Conservation (phyloP, 1,140 invertebrate species). For the Heliconius hermathena region DNA sequence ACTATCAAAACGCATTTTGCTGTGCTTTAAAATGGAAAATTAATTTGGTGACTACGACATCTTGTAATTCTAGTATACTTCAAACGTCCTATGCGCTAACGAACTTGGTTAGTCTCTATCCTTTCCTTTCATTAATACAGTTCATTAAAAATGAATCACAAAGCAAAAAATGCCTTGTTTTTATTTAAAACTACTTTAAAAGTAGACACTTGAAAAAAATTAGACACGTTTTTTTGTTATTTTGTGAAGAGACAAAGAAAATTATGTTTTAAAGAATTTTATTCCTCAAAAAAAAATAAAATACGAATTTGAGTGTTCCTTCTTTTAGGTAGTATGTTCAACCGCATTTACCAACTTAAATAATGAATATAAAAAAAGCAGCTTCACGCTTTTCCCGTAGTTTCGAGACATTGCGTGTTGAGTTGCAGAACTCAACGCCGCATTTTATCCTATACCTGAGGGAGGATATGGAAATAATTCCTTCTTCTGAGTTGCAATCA, state of each 20-base stretch:
- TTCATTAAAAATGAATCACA: constrained; percentile 4
- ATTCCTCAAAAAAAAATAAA: no score
- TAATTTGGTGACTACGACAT: constrained; percentile 1
- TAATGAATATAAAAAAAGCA: no score
- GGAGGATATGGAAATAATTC: no score
- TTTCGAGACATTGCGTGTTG: not conserved
- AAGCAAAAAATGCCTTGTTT: not conserved
- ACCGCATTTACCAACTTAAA: no score
- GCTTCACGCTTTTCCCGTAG: not conserved
- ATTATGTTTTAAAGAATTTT: no score
- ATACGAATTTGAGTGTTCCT: no score
- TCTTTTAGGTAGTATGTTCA: no score
- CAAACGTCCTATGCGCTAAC: constrained; percentile 20
- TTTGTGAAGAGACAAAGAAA: no score
- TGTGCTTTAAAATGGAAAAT: not conserved
- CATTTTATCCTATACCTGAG: not conserved
- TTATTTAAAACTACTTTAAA: not conserved
- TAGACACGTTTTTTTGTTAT: not conserved
- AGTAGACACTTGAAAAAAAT: not conserved
- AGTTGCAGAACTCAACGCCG: not conserved
- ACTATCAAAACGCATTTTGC: not conserved
- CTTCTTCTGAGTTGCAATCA: not conserved
- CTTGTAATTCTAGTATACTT: constrained; percentile 4
- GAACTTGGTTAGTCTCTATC: constrained; percentile 16
- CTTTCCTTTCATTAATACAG: constrained; percentile 17